Conservation (phyloP, 2,888 invertebrate species). For the Rhamnusium bicolor region DNA sequence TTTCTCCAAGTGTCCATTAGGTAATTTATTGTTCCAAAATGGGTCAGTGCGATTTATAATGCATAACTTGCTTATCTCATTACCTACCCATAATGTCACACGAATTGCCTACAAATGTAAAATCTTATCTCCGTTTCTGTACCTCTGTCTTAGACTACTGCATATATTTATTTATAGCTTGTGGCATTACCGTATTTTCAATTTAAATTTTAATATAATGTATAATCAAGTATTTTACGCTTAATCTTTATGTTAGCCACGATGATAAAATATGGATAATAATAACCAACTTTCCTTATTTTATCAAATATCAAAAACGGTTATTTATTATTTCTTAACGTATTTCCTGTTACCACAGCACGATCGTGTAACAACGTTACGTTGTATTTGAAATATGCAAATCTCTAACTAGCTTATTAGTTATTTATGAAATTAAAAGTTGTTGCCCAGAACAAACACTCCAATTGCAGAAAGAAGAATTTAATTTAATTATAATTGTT, state of each 20-base stretch:
- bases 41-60: conserved; percentile 62
- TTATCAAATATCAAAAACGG: neutral
- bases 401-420: neutral
- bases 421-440: no score
- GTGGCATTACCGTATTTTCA: conserved; percentile 10
- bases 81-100: conserved; percentile 52
- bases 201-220: conserved; percentile 17
- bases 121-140: conserved; percentile 22
- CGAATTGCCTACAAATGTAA: conserved; percentile 38
- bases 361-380: neutral
- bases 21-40: conserved; percentile 61
- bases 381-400: neutral
- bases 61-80: conserved; percentile 59
- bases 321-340: neutral
- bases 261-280: conserved; percentile 32
- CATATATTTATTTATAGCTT: conserved; percentile 10
- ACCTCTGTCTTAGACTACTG: conserved; percentile 13
- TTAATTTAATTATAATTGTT: no score
- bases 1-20: conserved; percentile 60
- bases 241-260: conserved; percentile 3
- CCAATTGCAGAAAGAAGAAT: no score
- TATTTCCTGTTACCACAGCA: neutral
- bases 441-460: no score
- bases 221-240: conserved; percentile 27
- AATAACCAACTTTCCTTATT: neutral